These are phyloP conservation scores for Linnaemya vulpina DNA, from an alignment of 2,888 invertebrate species.

Conservation along the genomic window DNA sequence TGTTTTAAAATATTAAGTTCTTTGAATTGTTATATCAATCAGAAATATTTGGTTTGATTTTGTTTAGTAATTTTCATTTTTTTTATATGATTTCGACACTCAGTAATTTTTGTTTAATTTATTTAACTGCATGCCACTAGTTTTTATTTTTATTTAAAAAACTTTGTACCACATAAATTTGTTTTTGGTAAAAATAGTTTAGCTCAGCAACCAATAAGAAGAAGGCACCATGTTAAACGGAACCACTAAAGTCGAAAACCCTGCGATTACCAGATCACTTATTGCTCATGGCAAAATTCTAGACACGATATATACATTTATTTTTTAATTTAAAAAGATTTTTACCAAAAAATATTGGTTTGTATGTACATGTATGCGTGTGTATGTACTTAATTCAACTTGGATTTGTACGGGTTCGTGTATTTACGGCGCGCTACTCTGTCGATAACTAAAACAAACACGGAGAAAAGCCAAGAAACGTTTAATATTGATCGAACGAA, in stretches of 20 bases:
- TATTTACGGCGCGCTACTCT: slow-evolving; percentile 47
- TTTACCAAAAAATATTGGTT: background rate
- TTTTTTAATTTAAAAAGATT: slow-evolving; percentile 12
- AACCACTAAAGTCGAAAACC: slow-evolving; percentile 32
- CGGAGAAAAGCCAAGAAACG: slow-evolving; percentile 44
- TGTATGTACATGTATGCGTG: no score
- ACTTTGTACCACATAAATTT: slow-evolving; percentile 49
- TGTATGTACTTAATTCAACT: background rate
- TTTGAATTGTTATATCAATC: background rate
- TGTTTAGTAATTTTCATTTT: background rate
- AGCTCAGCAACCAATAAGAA: slow-evolving; percentile 64
- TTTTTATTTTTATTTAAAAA: slow-evolving; percentile 31
- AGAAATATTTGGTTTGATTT: background rate
- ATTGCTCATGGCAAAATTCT: slow-evolving; percentile 49
- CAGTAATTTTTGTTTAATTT: slow-evolving; percentile 21
- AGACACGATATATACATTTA: slow-evolving; percentile 14
- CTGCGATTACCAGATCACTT: slow-evolving; percentile 46
- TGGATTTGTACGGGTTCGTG: slow-evolving; percentile 30
- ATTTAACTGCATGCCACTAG: slow-evolving; percentile 39
- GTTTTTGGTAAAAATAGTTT: slow-evolving; percentile 64
- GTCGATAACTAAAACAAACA: slow-evolving; percentile 62
- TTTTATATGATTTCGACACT: background rate
- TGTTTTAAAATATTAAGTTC: slow-evolving; percentile 7
- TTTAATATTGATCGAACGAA: slow-evolving; percentile 62
- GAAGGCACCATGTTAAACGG: slow-evolving; percentile 36